Evolutionary conservation across 2,888 invertebrate genomes (phyloP), one percentile per base, ranked within the genome.

Genomic region (Sphaerophoria taeniata): DNA sequence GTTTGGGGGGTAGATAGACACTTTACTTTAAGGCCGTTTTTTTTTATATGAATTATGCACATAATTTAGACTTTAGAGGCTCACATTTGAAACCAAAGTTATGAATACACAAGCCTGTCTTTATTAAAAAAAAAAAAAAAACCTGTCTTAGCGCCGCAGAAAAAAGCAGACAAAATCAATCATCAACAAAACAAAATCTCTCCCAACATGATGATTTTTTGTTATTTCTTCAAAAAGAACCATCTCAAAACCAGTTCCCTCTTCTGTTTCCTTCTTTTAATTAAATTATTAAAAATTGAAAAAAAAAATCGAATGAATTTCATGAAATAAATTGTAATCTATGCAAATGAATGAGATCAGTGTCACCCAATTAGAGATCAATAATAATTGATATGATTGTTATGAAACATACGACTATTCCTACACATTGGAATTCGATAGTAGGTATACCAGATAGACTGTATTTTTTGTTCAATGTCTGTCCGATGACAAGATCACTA

Each of bases 311-410:
- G 24, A 65, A 39, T 51, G 49, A 34, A 39, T 67, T 49, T 51
- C 51, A 24, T 36, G 49, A 36, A 61, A 6, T 49, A 9, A 16
- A 58, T 39, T 45, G 53, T 51, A 51, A 43, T 61, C 43, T 73
- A 45, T 73, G 72, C 53, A 73, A 53, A 53, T 61, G 43, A 72
- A 73, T 73, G 61, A 73, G 53, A 73, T 43, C 53, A 73, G 61
- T 51, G 65, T 67, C 43, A 61, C 36, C 43, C 53, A 73, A 53
- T 63, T 73, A 45, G 53, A 63, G 72, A 61, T 73, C 72, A 61
- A 72, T 51, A 65, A 36, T 34, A 33, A 63, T 73, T 53, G 39
- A 73, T 63, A 73, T 53, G 33, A 39, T 53, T 31, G 53, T 73
- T 73, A 43, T 53, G 53, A 43, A 73, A 73, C 61, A 63, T 61